Evolutionary conservation across 2,113 vertebrate genomes (phyloP).

Genomic region (Chauna torquata): DNA sequence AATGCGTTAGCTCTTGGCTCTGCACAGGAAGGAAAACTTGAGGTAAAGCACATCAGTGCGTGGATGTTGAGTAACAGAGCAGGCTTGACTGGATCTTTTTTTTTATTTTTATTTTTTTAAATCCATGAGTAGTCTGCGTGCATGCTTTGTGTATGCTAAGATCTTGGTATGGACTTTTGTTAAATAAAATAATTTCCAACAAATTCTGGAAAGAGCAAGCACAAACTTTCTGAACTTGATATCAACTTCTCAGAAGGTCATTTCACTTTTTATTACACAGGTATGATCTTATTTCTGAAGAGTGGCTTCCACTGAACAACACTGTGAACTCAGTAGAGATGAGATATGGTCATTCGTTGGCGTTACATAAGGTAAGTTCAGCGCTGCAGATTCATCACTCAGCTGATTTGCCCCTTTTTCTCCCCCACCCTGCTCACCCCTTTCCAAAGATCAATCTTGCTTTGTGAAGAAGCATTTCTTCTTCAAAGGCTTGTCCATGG

Average conservation of each 20-base stretch:
- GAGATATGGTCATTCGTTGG: constrained; percentile 93
- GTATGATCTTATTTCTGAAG: constrained; percentile 84
- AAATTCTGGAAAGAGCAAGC: background rate
- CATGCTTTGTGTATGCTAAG: background rate
- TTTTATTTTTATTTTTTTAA: too few species aligned
- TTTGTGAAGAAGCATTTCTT: background rate
- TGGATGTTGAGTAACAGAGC: background rate
- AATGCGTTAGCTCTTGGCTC: background rate
- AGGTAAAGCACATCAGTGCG: background rate
- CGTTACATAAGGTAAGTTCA: constrained; percentile 82
- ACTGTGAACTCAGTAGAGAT: constrained; percentile 85
- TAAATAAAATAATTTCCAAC: background rate
- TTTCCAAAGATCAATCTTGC: background rate
- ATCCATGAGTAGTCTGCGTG: background rate
- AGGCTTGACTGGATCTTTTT: background rate
- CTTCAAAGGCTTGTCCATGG: background rate
- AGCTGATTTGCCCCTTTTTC: background rate
- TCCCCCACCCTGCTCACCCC: background rate
- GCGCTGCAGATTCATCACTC: background rate
- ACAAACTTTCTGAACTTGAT: background rate
- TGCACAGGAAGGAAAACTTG: background rate
- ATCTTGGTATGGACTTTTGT: background rate
- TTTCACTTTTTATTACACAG: constrained; percentile 64
- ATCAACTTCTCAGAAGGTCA: background rate
- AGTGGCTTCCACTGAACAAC: constrained; percentile 86